Evolutionary conservation across 2,797 vertebrate species (phyloP).

Genomic region (Enteromius paludinosus): DNA sequence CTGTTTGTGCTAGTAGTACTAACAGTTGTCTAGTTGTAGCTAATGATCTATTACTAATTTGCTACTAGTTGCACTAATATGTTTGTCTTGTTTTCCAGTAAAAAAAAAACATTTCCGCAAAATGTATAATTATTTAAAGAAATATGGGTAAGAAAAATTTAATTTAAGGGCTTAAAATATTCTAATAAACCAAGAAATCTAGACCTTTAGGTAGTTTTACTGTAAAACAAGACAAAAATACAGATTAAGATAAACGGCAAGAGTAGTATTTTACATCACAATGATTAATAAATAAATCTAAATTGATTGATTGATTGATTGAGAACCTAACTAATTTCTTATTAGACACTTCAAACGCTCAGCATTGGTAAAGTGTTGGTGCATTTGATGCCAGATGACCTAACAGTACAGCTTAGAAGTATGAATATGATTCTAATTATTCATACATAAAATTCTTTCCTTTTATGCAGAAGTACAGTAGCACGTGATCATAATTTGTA

Average conservation of each 20-base stretch:
- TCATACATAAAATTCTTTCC: neutral
- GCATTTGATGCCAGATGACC: slow-evolving; percentile 75
- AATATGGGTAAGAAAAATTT: neutral
- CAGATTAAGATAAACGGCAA: neutral
- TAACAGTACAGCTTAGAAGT: neutral
- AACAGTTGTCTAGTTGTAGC: neutral
- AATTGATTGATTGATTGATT: slow-evolving; percentile 6
- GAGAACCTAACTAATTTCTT: slow-evolving; percentile 32
- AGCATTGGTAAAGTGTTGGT: slow-evolving; percentile 77
- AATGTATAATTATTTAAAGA: neutral
- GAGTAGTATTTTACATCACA: slow-evolving; percentile 33
- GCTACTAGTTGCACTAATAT: neutral
- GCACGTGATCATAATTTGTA: neutral
- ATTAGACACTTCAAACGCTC: slow-evolving; percentile 81
- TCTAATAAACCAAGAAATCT: neutral
- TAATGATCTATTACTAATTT: neutral
- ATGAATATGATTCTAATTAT: neutral
- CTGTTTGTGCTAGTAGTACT: neutral
- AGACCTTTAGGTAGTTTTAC: neutral
- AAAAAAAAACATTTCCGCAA: neutral
- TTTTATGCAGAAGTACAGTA: neutral
- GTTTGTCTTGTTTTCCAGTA: neutral
- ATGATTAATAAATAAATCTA: slow-evolving; percentile 17
- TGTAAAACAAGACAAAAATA: slow-evolving; percentile 7
- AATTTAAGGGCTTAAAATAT: neutral